Percentiles rank a stretch among this genome's conserved stretches.
phyloP scores from a whole-genome alignment of 2,888 invertebrate species.

The Euphydryas editha region DNA sequence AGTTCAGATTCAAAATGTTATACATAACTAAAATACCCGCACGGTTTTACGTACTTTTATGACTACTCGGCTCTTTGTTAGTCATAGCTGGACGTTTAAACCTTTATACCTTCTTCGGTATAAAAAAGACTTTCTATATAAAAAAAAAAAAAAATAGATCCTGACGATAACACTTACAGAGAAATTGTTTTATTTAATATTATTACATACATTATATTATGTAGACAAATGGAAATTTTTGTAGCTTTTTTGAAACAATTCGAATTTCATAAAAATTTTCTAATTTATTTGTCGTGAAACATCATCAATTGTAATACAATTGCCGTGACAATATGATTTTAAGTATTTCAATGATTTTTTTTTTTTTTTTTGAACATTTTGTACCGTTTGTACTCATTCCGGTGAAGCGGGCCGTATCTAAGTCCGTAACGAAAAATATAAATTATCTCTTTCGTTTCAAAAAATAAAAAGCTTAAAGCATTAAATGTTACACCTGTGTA shows the following conservation, averaged over 20 bases:
- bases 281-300: background rate
- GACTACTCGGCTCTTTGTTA: no score
- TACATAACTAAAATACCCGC: no score
- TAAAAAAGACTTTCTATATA: no score
- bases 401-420: background rate
- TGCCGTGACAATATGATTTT: background rate
- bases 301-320: constrained; percentile 4
- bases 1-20: no score
- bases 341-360: background rate
- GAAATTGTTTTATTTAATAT: no score
- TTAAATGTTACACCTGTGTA: no score
- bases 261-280: background rate
- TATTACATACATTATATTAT: background rate
- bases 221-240: background rate
- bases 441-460: background rate
- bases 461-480: background rate
- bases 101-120: no score
- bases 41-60: no score
- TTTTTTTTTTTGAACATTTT: background rate
- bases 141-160: no score
- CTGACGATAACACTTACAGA: no score
- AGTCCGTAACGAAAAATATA: background rate
- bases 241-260: background rate
- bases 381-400: constrained; percentile 2
- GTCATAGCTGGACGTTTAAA: no score